phyloP scores from a whole-genome alignment of 2,113 vertebrate species.

The Phaetusa simplex region DNA sequence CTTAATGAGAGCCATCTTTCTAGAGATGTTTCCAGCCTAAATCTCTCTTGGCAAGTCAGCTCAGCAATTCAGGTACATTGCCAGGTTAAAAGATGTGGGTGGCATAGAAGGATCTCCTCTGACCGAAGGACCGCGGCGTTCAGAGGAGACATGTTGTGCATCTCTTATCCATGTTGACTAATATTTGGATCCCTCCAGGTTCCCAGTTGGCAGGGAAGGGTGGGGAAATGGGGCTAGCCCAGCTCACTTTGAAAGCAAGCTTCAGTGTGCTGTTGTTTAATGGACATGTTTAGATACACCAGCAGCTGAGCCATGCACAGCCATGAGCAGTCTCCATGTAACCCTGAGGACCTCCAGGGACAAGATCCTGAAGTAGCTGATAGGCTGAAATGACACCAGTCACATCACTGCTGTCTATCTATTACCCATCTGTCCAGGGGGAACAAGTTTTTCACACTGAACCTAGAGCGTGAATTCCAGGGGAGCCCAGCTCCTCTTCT shows the following conservation, averaged over 20 bases:
- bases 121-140: rapidly evolving
- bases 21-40: slow-evolving; percentile 13
- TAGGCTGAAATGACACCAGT: neutral
- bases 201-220: neutral
- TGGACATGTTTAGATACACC: neutral
- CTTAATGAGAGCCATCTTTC: slow-evolving; percentile 47
- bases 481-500: neutral
- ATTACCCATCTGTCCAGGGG: neutral
- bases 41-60: slow-evolving; percentile 5
- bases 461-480: neutral
- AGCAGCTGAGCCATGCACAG: neutral
- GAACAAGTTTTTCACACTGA: neutral
- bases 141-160: neutral
- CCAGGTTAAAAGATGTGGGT: slow-evolving; percentile 15
- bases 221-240: neutral
- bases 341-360: neutral
- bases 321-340: neutral
- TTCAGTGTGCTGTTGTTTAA: neutral
- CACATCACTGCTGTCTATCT: neutral
- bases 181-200: neutral
- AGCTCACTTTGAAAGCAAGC: neutral
- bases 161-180: neutral
- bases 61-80: neutral
- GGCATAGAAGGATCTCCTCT: neutral
- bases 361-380: neutral